Conservation (phyloP, 2,888 invertebrate species). For the Oxytorus armatus region DNA sequence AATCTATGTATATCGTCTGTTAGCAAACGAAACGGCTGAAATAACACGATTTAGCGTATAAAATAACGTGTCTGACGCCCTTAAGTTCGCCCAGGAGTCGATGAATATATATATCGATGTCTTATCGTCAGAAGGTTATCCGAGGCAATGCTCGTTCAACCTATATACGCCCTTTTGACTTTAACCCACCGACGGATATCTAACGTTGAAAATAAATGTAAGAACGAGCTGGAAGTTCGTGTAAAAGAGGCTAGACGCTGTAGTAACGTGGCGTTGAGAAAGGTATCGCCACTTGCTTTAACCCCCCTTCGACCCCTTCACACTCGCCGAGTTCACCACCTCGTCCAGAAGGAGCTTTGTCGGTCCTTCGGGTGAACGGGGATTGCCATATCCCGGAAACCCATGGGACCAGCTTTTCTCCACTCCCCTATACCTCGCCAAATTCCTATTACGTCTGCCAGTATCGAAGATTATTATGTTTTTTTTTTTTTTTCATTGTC, state of each 20-base stretch:
- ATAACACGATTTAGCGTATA: not conserved
- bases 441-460: constrained; percentile 64
- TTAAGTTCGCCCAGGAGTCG: not conserved
- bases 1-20: constrained; percentile 20
- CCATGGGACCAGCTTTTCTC: constrained; percentile 60
- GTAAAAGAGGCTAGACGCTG: constrained; percentile 39
- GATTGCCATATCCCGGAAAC: constrained; percentile 62
- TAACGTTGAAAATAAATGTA: constrained; percentile 49
- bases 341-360: constrained; percentile 59
- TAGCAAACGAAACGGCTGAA: not conserved
- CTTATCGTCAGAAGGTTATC: constrained; percentile 1
- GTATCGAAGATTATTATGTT: constrained; percentile 54
- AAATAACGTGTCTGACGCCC: not conserved
- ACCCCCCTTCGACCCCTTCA: constrained; percentile 19
- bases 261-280: constrained; percentile 41
- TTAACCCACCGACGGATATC: not conserved
- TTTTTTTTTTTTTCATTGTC: constrained; percentile 48
- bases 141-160: not conserved
- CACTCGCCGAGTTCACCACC: no score
- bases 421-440: constrained; percentile 35
- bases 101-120: not conserved
- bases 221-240: constrained; percentile 42
- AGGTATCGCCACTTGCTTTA: constrained; percentile 62
- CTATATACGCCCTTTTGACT: not conserved
- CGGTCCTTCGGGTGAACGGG: constrained; percentile 53